Conservation (phyloP, 2,888 invertebrate species). For the Melangyna quadrimaculata region DNA sequence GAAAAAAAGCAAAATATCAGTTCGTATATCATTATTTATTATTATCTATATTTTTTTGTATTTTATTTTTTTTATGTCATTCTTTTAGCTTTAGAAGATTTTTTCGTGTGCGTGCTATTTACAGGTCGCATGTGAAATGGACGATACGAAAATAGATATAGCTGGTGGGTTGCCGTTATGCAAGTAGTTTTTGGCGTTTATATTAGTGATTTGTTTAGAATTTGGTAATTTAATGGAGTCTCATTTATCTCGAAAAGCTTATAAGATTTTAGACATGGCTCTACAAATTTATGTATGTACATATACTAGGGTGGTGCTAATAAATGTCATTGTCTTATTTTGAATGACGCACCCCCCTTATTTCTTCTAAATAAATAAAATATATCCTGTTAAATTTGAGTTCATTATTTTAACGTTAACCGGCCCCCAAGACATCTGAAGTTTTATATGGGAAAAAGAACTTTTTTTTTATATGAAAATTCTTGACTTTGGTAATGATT, state of each 20-base stretch:
- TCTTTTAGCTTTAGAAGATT: conserved; percentile 29
- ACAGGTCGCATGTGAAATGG: conserved; percentile 18
- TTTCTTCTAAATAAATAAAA: too few species aligned
- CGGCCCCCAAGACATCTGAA: too few species aligned
- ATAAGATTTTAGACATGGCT: background rate
- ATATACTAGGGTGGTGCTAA: too few species aligned
- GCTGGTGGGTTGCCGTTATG: conserved; percentile 33
- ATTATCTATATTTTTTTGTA: background rate
- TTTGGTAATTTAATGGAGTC: background rate
- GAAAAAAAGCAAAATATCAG: background rate
- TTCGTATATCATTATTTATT: conserved; percentile 41
- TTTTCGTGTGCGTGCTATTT: conserved; percentile 38
- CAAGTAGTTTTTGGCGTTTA: background rate
- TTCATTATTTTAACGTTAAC: too few species aligned
- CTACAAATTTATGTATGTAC: too few species aligned
- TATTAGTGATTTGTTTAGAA: background rate
- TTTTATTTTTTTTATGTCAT: conserved; percentile 24
- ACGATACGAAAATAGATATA: conserved; percentile 28
- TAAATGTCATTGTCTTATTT: too few species aligned
- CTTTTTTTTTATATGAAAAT: too few species aligned
- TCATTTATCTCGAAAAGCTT: background rate
- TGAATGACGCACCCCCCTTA: too few species aligned
- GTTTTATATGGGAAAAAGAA: too few species aligned
- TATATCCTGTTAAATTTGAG: too few species aligned
- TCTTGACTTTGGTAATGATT: too few species aligned